phyloP scores from a whole-genome alignment of 2,113 vertebrate genomes.

The Cyanoramphus novaezelandiae region DNA sequence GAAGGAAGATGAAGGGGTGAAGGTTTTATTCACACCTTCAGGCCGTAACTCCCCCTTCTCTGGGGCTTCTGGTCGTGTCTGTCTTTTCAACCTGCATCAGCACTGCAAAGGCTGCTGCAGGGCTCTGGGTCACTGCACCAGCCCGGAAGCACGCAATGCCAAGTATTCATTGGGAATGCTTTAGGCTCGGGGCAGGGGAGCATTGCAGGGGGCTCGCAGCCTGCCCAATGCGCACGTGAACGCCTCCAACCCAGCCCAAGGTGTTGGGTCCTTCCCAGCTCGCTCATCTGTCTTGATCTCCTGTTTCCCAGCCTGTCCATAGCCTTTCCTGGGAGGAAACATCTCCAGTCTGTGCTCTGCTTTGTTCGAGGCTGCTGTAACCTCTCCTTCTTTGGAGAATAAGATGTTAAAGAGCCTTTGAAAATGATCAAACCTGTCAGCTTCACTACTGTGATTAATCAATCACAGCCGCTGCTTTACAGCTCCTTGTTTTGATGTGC shows the following conservation, averaged over 20 bases:
- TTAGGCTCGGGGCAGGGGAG: not conserved
- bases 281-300: not conserved
- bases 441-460: slow-evolving; percentile 61
- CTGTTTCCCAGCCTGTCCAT: not conserved
- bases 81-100: not conserved
- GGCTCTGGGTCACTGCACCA: not conserved
- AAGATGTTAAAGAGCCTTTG: slow-evolving; percentile 40
- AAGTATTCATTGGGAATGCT: not conserved
- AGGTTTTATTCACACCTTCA: not conserved
- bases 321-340: not conserved
- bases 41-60: not conserved
- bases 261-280: not conserved
- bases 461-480: slow-evolving; percentile 58
- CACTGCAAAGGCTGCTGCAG: not conserved
- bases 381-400: slow-evolving; percentile 32
- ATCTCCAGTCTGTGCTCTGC: not conserved
- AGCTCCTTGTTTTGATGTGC: slow-evolving; percentile 30
- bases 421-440: slow-evolving; percentile 58
- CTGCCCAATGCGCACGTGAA: accelerated
- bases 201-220: not conserved
- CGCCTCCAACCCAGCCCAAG: accelerated
- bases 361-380: not conserved
- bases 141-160: not conserved
- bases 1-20: not conserved
- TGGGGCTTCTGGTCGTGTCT: not conserved